Evolutionary conservation across 2,113 vertebrate genomes (phyloP).

Genomic region (Cercocebus atys): DNA sequence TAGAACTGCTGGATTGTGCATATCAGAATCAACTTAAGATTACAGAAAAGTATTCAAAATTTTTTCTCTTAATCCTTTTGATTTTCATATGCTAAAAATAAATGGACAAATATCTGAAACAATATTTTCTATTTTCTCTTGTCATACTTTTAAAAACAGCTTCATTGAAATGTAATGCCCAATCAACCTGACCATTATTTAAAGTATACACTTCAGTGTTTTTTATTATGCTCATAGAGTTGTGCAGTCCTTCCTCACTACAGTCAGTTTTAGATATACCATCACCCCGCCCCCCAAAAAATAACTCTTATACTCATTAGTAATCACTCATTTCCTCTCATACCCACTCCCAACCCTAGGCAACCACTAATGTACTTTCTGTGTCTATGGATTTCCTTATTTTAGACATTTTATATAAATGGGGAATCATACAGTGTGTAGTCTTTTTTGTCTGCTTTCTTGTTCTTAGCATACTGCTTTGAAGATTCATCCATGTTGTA

Average conservation of each 20-base stretch:
- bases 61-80: background rate
- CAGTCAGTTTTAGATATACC: background rate
- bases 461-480: background rate
- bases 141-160: background rate
- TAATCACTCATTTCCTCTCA: background rate
- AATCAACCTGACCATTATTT: background rate
- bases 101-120: background rate
- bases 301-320: background rate
- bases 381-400: background rate
- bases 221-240: background rate
- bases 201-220: background rate
- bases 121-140: background rate
- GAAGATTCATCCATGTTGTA: background rate
- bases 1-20: background rate
- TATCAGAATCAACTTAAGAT: background rate
- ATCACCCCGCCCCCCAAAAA: too few relatives aligned
- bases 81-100: background rate
- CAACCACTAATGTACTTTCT: background rate
- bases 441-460: background rate
- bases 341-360: background rate
- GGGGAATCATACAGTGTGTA: background rate
- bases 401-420: background rate
- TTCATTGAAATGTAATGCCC: background rate
- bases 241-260: background rate
- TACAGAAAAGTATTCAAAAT: background rate